Evolutionary conservation across 2,797 vertebrate species (phyloP).

Genomic region (Vireo griseus): DNA sequence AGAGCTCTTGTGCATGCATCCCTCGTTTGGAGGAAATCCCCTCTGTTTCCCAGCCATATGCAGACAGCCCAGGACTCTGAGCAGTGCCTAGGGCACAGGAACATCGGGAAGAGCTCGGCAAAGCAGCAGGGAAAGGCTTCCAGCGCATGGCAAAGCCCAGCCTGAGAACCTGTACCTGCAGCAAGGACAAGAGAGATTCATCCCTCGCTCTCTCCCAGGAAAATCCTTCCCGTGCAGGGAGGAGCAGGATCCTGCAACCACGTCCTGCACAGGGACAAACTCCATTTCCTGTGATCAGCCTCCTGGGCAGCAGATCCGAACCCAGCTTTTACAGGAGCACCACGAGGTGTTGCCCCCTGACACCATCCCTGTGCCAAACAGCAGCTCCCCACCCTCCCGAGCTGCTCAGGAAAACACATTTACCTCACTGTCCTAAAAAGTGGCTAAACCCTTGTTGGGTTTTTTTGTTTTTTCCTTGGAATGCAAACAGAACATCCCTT

Average conservation of each 20-base stretch:
- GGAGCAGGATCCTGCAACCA: neutral
- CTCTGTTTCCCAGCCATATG: neutral
- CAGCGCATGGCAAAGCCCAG: neutral
- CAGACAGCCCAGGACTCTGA: neutral
- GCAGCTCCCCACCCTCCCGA: neutral
- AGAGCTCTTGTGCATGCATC: neutral
- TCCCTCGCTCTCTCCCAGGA: neutral
- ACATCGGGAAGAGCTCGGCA: neutral
- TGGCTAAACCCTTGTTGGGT: neutral
- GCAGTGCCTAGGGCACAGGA: rapidly evolving
- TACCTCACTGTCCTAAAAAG: neutral
- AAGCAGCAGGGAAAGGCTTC: neutral
- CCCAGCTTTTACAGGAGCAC: neutral
- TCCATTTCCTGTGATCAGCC: neutral
- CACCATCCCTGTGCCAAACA: neutral
- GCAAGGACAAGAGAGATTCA: neutral
- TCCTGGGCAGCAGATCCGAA: neutral
- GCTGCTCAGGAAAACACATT: neutral
- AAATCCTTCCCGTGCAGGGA: rapidly evolving
- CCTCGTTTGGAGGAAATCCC: neutral
- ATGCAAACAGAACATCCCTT: neutral
- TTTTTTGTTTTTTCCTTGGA: neutral
- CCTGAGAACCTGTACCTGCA: neutral
- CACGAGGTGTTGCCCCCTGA: neutral
- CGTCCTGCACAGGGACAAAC: neutral